A percentile compares a stretch with the other conserved stretches of the same genome.
These are phyloP conservation scores for Aythya baeri DNA, from an alignment of 2,113 vertebrate genomes.

Conservation along the genomic window DNA sequence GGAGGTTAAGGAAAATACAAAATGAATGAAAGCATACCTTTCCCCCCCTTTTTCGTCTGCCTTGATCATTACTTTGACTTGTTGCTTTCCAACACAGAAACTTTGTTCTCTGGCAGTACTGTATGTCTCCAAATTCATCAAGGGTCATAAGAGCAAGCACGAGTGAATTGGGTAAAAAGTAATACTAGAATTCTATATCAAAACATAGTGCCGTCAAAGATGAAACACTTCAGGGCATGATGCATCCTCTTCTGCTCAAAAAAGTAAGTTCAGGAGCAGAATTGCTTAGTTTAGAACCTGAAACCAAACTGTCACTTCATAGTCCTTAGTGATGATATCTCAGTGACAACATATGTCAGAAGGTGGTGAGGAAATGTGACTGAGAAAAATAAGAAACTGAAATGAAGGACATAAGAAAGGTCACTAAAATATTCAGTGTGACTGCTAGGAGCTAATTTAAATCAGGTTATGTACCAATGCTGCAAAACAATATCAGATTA, in stretches of 20 bases:
- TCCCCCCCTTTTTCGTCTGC: background rate
- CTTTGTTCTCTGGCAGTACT: background rate
- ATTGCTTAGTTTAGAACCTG: background rate
- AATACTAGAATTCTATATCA: background rate
- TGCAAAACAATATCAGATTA: background rate
- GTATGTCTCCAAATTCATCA: background rate
- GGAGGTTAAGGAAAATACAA: background rate
- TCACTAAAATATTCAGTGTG: background rate
- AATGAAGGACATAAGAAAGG: background rate
- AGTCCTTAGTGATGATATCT: background rate
- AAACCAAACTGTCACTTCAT: background rate
- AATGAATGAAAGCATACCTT: background rate
- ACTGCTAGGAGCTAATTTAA: background rate
- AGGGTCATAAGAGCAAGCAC: background rate
- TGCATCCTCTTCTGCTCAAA: background rate
- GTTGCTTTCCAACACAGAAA: background rate
- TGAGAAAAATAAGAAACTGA: background rate
- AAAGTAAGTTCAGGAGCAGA: background rate
- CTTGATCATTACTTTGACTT: background rate
- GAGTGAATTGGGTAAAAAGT: background rate
- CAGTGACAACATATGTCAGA: background rate
- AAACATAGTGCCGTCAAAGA: background rate
- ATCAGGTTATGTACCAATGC: background rate
- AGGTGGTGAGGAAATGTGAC: background rate
- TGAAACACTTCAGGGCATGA: background rate